Conservation (phyloP, 2,797 vertebrate genomes). For the Sebastes glaucus region DNA sequence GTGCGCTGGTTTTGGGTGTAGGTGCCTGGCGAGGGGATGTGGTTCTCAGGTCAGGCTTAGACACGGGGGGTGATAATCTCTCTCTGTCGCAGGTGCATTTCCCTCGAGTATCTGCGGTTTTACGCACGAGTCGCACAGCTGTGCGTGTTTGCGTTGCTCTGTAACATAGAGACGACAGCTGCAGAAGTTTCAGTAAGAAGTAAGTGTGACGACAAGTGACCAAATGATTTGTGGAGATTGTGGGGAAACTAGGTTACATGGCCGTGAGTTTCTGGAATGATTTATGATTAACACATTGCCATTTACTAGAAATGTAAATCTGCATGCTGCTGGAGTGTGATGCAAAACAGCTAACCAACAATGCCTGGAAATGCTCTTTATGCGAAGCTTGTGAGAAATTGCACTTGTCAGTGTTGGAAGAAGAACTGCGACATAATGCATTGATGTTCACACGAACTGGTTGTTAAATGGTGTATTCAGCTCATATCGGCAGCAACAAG, state of each 20-base stretch:
- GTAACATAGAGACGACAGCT: constrained; percentile 66
- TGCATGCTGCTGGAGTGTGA: not conserved
- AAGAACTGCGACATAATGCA: not conserved
- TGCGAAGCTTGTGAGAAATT: not conserved
- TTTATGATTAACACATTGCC: not conserved
- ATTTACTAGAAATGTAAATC: not conserved
- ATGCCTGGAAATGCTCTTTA: not conserved
- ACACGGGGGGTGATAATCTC: constrained; percentile 52
- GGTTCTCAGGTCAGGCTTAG: constrained; percentile 72
- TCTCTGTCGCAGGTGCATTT: constrained; percentile 80
- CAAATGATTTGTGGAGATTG: constrained; percentile 49
- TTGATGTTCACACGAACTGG: not conserved
- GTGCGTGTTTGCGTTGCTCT: constrained; percentile 58
- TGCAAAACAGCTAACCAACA: not conserved
- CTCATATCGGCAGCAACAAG: not conserved
- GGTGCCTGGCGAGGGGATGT: constrained; percentile 66
- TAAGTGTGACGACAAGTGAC: constrained; percentile 21
- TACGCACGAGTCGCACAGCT: constrained; percentile 74
- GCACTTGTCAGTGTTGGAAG: not conserved
- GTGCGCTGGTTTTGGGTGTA: constrained; percentile 42
- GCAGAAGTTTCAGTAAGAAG: constrained; percentile 33
- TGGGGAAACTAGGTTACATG: not conserved
- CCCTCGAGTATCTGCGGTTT: constrained; percentile 78
- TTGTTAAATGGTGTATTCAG: not conserved
- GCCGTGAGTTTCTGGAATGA: not conserved